phyloP scores from a whole-genome alignment of 2,797 vertebrate genomes.

The Rhinatrema bivittatum region DNA sequence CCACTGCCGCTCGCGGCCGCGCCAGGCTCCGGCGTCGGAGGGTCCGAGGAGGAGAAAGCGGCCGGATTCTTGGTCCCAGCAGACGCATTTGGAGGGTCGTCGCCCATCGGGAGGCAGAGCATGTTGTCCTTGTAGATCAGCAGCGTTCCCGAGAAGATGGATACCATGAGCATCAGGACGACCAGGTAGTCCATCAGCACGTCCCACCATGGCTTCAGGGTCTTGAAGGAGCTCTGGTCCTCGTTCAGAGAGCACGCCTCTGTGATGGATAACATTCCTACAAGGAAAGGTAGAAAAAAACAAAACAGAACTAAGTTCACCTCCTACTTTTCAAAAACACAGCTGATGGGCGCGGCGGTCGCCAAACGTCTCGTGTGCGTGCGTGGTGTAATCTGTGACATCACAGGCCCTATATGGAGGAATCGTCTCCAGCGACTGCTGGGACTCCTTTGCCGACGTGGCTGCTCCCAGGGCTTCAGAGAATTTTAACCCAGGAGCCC shows the following conservation, averaged over 20 bases:
- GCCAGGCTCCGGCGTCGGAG: neutral
- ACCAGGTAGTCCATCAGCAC: constrained; percentile 75
- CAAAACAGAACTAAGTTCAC: neutral
- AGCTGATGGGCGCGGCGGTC: no score
- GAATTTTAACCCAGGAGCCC: no score
- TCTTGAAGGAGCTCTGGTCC: constrained; percentile 51
- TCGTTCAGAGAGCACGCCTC: constrained; percentile 60
- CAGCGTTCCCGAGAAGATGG: constrained; percentile 64
- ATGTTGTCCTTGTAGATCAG: constrained; percentile 63
- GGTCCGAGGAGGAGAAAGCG: neutral
- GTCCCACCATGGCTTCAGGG: constrained; percentile 79
- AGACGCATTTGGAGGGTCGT: neutral
- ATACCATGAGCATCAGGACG: constrained; percentile 68
- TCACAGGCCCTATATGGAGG: no score
- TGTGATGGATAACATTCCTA: constrained; percentile 65
- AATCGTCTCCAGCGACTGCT: no score
- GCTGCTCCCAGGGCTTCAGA: no score
- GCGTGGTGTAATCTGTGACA: no score
- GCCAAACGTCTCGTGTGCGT: no score
- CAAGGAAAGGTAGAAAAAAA: neutral
- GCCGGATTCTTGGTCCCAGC: neutral
- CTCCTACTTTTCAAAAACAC: no score
- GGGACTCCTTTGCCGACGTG: no score
- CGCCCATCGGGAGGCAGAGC: constrained; percentile 60
- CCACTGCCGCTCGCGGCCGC: neutral